A percentile compares a stretch with the other conserved stretches of the same genome.
Conservation (phyloP, 1,140 invertebrate genomes). For the Sitodiplosis mosellana region DNA sequence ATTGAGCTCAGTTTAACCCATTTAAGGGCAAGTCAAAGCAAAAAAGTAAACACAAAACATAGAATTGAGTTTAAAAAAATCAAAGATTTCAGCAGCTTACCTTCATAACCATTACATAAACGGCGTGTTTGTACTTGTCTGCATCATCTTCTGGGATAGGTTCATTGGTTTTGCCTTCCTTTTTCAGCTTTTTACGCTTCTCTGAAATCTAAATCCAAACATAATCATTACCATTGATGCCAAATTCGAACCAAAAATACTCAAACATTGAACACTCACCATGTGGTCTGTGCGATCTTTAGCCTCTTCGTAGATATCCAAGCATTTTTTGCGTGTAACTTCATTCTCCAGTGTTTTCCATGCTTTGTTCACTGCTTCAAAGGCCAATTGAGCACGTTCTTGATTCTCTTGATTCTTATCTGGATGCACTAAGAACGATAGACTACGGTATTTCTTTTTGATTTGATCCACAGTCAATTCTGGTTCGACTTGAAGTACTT, state of each 20-base stretch:
- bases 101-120: conserved; percentile 97
- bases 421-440: conserved; percentile 96
- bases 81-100: conserved; percentile 10
- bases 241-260: background rate
- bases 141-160: conserved; percentile 89
- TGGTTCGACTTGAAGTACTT: conserved; percentile 88
- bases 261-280: conserved; percentile 33
- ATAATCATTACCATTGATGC: conserved; percentile 7
- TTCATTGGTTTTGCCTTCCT: conserved; percentile 61
- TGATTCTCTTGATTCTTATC: conserved; percentile 59
- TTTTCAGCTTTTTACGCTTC: conserved; percentile 86
- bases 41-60: background rate
- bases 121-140: conserved; percentile 77
- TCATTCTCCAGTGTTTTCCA: conserved; percentile 95
- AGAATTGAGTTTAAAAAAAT: background rate
- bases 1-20: too few relatives aligned
- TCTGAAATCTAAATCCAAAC: conserved; percentile 65
- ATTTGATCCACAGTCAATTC: conserved; percentile 75
- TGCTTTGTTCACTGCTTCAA: conserved; percentile 89
- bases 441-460: conserved; percentile 89
- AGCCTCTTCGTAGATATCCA: conserved; percentile 95
- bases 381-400: conserved; percentile 84
- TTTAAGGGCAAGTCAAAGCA: too few relatives aligned
- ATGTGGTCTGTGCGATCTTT: conserved; percentile 85
- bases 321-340: conserved; percentile 78